A percentile compares a stretch with the other conserved stretches of the same genome.
These are phyloP conservation scores for Fratercula arctica DNA, from an alignment of 2,797 vertebrate species.

Conservation along the genomic window DNA sequence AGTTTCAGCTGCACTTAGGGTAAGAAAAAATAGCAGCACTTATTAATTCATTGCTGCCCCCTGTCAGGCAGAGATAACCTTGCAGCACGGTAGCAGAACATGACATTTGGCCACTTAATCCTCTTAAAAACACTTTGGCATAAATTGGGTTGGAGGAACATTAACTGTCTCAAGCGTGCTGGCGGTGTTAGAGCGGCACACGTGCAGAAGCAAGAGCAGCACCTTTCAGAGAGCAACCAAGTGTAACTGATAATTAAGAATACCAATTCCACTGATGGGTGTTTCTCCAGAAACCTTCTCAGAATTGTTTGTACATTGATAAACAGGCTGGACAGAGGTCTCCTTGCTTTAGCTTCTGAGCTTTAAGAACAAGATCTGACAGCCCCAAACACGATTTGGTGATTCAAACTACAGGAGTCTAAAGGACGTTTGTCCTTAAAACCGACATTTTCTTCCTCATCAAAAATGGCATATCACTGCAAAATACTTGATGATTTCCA, in stretches of 20 bases:
- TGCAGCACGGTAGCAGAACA: slow-evolving; percentile 32
- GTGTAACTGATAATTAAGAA: slow-evolving; percentile 10
- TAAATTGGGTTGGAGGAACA: background rate
- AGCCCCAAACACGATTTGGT: background rate
- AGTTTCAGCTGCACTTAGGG: background rate
- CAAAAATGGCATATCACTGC: background rate
- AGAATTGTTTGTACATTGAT: slow-evolving; percentile 35
- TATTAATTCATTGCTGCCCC: slow-evolving; percentile 71
- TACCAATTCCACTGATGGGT: slow-evolving; percentile 1
- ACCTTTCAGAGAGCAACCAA: background rate
- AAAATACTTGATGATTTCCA: background rate
- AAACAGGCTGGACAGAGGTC: background rate
- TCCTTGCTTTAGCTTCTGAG: background rate
- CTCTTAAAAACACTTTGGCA: background rate
- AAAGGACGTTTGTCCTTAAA: background rate
- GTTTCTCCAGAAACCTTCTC: slow-evolving; percentile 48
- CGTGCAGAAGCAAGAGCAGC: background rate
- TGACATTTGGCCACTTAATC: slow-evolving; percentile 36
- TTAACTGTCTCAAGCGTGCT: fast-evolving
- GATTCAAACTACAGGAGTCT: background rate
- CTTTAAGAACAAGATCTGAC: background rate
- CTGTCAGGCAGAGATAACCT: slow-evolving; percentile 65
- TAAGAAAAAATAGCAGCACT: slow-evolving; percentile 18
- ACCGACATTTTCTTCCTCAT: background rate
- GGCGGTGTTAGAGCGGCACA: background rate